Base-by-base conservation (phyloP, 2,888 invertebrate species). In the Sphaerophoria rueppellii region DNA sequence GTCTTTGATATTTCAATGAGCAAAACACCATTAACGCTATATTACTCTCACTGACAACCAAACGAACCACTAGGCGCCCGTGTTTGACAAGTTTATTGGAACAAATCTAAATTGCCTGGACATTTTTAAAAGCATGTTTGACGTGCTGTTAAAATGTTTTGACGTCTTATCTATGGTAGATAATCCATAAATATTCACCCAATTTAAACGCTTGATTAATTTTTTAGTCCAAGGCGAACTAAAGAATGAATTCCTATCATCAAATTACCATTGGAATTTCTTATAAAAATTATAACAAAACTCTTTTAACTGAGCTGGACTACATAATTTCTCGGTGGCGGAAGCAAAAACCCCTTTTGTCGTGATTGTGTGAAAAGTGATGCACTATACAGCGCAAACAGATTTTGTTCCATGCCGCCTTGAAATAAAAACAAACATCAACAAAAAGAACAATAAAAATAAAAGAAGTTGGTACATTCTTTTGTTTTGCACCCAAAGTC, bases 321-420 rank as follows among this genome's bases (percentile, higher is more conserved):
- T 24, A 24, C 24, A 24, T 24, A 12, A n/a, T 61, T 61, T n/a
- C 9, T 9, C 7, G 32, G 9, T 7, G 37, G 37, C 37, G 37
- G 65, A 67, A 52, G 37, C 7, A 32, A 4, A 16, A 24, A 37
- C 24, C 50, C 2, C 5, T 37, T 0, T 24, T 40, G 37, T 37
- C 5, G 14, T 58, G 16, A 58, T 57, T 54, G 40, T 43, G 48
- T 52, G 48, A 55, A 35, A 60, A 58, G 37, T 40, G 34, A 46
- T 71, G 71, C 32, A 71, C 37, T 61, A 50, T 74, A 50, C 37
- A 65, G 16, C 11, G 32, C 54, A 61, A 50, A 71, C 40, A 71
- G 52, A 71, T 76, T 16, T 57, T 55, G 32, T 46, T 6, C 37
- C 50, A 37, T 54, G 60, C 40, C 57, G 61, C 65, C 58, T 67